These are phyloP conservation scores for Siniperca scherzeri DNA, from an alignment of 2,797 vertebrate species.

Conservation along the genomic window DNA sequence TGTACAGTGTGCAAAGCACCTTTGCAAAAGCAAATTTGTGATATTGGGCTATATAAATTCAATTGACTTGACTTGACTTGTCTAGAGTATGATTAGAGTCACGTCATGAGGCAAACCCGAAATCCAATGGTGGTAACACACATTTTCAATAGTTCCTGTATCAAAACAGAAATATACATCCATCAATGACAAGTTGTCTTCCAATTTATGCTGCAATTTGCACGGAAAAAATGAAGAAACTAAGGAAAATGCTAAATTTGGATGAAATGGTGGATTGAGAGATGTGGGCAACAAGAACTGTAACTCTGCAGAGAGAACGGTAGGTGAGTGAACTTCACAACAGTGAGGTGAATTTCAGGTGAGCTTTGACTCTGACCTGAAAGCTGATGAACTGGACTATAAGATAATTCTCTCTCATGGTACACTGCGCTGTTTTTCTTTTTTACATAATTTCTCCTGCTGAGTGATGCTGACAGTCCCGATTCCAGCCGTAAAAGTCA, in stretches of 20 bases:
- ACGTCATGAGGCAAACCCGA: conserved; percentile 3
- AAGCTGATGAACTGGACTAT: conserved; percentile 48
- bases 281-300: not conserved
- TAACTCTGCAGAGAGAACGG: conserved; percentile 31
- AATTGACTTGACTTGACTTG: too few relatives aligned
- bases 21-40: too few relatives aligned
- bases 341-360: conserved; percentile 54
- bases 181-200: not conserved
- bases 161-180: conserved; percentile 10
- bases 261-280: not conserved
- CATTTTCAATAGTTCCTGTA: not conserved
- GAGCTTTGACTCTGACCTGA: conserved; percentile 48
- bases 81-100: conserved; percentile 1
- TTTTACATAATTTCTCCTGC: conserved; percentile 30
- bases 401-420: conserved; percentile 26
- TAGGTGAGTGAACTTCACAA: conserved; percentile 35
- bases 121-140: not conserved
- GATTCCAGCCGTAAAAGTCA: conserved; percentile 21
- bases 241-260: not conserved
- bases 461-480: conserved; percentile 11
- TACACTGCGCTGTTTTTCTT: not conserved
- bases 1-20: too few relatives aligned
- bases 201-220: not conserved
- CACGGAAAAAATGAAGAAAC: not conserved
- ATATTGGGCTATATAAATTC: too few relatives aligned